These are phyloP conservation scores for Catamblyrhynchus diadema DNA, from an alignment of 2,797 vertebrate genomes.

Conservation along the genomic window DNA sequence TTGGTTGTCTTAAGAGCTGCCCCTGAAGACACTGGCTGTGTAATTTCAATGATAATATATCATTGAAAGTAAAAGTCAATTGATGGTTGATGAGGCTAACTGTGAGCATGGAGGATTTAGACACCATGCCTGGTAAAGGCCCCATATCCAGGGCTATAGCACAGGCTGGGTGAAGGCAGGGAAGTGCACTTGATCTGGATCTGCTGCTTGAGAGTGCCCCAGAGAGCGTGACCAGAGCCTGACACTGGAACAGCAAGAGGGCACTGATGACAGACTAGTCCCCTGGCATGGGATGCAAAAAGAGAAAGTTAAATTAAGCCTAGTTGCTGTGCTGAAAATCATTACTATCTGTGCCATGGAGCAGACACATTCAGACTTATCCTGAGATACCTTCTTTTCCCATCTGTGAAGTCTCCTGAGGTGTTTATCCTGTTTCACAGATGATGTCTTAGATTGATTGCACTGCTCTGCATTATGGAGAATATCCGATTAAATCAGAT, in stretches of 20 bases:
- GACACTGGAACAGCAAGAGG: not conserved
- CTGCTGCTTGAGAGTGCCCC: not conserved
- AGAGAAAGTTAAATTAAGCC: not conserved
- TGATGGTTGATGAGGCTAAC: not conserved
- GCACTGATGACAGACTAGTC: rapidly evolving
- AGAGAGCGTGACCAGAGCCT: rapidly evolving
- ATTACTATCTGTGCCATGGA: not conserved
- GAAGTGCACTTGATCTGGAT: rapidly evolving
- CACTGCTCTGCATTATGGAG: not conserved
- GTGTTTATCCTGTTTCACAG: not conserved
- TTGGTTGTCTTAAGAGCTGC: not conserved
- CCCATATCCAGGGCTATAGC: rapidly evolving
- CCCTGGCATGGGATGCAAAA: not conserved
- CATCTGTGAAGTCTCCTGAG: slow-evolving; percentile 5
- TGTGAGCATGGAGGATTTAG: not conserved
- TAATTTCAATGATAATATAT: not conserved
- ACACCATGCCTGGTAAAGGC: not conserved
- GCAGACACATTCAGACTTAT: not conserved
- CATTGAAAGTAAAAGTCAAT: not conserved
- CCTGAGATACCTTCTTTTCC: not conserved
- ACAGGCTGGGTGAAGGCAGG: not conserved
- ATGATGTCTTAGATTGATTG: not conserved
- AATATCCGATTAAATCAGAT: not conserved
- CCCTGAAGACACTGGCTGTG: not conserved
- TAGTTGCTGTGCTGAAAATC: not conserved